A percentile compares a stretch with the other conserved stretches of the same genome.
These are phyloP conservation scores for Myotis findleyi DNA, from an alignment of 2,797 vertebrate species.

Conservation along the genomic window DNA sequence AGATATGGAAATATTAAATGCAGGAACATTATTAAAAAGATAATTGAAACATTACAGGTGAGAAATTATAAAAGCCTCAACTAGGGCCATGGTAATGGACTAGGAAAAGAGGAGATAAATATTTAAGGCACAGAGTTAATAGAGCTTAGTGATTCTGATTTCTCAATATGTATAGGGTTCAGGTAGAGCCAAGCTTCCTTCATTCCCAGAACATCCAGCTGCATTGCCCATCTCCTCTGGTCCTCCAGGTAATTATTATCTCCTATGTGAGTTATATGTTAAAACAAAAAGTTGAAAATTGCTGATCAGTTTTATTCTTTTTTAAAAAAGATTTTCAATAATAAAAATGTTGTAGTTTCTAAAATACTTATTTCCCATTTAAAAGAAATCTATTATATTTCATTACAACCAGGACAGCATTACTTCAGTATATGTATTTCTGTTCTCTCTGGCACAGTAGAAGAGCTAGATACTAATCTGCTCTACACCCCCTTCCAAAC, in stretches of 20 bases:
- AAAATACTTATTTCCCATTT: conserved; percentile 10
- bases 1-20: conserved; percentile 67
- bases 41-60: conserved; percentile 71
- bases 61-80: conserved; percentile 68
- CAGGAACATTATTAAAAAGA: conserved; percentile 62
- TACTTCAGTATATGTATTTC: neutral
- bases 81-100: conserved; percentile 38
- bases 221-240: neutral
- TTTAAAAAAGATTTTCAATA: neutral
- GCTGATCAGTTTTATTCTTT: neutral
- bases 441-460: neutral
- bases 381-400: conserved; percentile 11
- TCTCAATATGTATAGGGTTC: neutral
- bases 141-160: conserved; percentile 32
- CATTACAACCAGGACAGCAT: neutral
- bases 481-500: neutral
- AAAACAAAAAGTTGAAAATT: neutral
- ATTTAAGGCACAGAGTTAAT: conserved; percentile 62
- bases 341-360: neutral
- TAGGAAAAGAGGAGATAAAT: conserved; percentile 69
- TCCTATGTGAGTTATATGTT: neutral
- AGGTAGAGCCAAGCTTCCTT: neutral
- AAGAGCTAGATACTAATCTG: neutral
- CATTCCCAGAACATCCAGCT: neutral
- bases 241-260: neutral